Evolutionary conservation across 2,113 vertebrate genomes (phyloP).

Genomic region (Coregonus clupeaformis): DNA sequence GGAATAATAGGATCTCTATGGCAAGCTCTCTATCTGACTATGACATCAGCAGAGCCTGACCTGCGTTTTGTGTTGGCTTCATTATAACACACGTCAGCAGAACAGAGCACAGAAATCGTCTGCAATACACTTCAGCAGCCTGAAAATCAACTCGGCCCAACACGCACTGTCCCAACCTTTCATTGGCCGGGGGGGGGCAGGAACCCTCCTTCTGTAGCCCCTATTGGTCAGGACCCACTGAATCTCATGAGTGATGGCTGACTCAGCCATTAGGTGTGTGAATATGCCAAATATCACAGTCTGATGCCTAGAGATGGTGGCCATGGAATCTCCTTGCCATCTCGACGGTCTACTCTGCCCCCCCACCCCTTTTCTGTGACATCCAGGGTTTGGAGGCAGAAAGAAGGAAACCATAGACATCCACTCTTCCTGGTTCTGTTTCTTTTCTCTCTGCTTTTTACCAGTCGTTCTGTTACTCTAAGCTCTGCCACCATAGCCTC

Average conservation of each 20-base stretch:
- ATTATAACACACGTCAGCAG: neutral
- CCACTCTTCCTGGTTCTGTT: neutral
- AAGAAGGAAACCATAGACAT: neutral
- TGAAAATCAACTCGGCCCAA: neutral
- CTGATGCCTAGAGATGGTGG: neutral
- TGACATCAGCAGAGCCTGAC: too few relatives aligned
- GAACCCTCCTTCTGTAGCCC: neutral
- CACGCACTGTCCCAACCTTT: neutral
- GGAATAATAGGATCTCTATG: too few relatives aligned
- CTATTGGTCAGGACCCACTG: neutral
- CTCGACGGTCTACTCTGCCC: neutral
- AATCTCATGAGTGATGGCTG: neutral
- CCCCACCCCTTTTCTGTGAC: neutral
- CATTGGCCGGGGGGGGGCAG: constrained; percentile 6
- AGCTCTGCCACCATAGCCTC: constrained; percentile 78
- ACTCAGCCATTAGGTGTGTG: neutral
- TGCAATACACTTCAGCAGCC: neutral
- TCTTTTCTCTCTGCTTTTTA: neutral
- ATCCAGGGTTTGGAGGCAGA: neutral
- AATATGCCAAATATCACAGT: constrained; percentile 2
- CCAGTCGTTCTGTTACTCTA: constrained; percentile 18
- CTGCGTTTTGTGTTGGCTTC: neutral
- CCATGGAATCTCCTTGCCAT: neutral
- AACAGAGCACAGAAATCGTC: neutral
- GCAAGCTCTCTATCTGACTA: neutral